Evolutionary conservation across 2,888 invertebrate genomes (phyloP).

Genomic region (Trissolcus japonicus): DNA sequence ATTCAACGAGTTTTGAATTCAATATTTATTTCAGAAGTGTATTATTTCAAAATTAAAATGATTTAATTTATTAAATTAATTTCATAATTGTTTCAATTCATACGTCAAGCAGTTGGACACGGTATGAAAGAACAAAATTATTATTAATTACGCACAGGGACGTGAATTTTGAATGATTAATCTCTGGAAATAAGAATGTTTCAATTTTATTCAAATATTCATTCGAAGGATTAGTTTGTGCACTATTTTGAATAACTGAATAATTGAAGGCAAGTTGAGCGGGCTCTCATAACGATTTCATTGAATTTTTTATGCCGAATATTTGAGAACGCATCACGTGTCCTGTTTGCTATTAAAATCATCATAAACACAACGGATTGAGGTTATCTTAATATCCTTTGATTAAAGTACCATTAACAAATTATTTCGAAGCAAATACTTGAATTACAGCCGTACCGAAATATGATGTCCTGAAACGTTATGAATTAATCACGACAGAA

Average conservation of each 20-base stretch:
- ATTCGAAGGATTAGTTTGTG: constrained; percentile 42
- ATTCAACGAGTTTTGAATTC: too few relatives aligned
- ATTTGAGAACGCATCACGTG: constrained; percentile 44
- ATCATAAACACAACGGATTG: constrained; percentile 44
- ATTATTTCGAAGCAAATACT: constrained; percentile 16
- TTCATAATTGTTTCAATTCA: too few relatives aligned
- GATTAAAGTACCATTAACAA: constrained; percentile 30
- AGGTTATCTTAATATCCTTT: constrained; percentile 31
- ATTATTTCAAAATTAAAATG: too few relatives aligned
- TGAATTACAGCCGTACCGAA: neutral
- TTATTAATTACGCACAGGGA: constrained; percentile 18
- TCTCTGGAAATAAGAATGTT: constrained; percentile 25
- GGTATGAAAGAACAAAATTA: neutral
- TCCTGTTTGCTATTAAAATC: constrained; percentile 29
- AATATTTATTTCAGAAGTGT: neutral
- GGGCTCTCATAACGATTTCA: constrained; percentile 51
- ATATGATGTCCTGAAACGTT: neutral
- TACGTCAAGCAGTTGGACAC: too few relatives aligned
- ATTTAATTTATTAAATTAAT: too few relatives aligned
- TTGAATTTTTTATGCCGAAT: constrained; percentile 51
- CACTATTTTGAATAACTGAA: constrained; percentile 56
- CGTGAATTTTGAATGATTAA: constrained; percentile 37
- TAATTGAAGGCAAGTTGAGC: constrained; percentile 53
- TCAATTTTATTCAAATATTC: constrained; percentile 50
- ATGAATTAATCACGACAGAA: constrained; percentile 1